A percentile compares a stretch with the other conserved stretches of the same genome.
Evolutionary conservation across 2,113 vertebrate species (phyloP).

Genomic region (Hystrix cristata): DNA sequence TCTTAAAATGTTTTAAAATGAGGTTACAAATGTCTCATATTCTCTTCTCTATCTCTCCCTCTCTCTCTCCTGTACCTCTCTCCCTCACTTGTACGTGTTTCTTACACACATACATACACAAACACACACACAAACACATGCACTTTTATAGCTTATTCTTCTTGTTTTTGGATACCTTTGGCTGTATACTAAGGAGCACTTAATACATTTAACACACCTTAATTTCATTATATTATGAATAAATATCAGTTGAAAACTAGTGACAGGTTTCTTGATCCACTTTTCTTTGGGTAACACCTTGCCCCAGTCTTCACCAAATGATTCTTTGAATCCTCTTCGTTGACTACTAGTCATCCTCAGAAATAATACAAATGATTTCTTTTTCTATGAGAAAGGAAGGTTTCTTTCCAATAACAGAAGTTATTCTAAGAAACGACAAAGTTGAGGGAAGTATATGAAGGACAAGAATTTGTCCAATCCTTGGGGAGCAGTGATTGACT

Average conservation of each 20-base stretch:
- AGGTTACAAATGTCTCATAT: not conserved
- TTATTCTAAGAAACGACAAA: slow-evolving; percentile 29
- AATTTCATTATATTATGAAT: not conserved
- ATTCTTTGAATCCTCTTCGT: not conserved
- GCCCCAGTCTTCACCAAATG: not conserved
- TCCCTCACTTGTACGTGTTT: not conserved
- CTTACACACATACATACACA: not conserved
- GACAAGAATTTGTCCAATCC: not conserved
- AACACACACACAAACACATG: not conserved
- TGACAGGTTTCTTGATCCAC: not conserved
- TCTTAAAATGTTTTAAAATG: not conserved
- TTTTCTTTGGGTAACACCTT: not conserved
- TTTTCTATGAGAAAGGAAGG: not conserved
- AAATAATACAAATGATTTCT: not conserved
- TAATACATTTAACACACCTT: not conserved
- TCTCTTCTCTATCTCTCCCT: not conserved
- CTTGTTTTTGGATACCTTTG: not conserved
- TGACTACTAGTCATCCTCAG: not conserved
- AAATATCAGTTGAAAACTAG: not conserved
- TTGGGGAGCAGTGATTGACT: not conserved
- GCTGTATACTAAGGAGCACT: not conserved
- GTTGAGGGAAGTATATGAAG: not conserved
- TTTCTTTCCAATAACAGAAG: not conserved
- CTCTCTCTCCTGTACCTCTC: not conserved
- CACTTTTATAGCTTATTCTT: not conserved